These are phyloP conservation scores for Scaptomyza montana DNA, from an alignment of 1,140 invertebrate species.

Conservation along the genomic window DNA sequence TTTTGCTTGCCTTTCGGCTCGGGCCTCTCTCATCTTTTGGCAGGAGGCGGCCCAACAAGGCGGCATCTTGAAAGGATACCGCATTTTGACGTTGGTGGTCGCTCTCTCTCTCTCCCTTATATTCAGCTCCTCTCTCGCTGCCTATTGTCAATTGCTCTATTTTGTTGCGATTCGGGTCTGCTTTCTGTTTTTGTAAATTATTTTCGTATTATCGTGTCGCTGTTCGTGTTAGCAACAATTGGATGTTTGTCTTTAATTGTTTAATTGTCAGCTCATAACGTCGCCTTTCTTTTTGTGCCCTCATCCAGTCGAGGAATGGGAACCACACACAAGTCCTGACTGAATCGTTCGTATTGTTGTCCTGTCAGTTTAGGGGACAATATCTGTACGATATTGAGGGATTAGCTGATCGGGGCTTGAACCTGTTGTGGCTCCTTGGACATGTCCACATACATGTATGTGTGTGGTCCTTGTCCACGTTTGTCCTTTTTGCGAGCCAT, in stretches of 20 bases:
- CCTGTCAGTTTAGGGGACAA: conserved; percentile 63
- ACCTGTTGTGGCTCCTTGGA: conserved; percentile 51
- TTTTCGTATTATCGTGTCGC: conserved; percentile 77
- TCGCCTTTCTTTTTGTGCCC: conserved; percentile 43
- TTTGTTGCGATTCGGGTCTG: conserved; percentile 57
- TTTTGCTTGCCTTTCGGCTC: conserved; percentile 46
- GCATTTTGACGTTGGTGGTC: conserved; percentile 64
- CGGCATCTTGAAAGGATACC: conserved; percentile 62
- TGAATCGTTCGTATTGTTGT: conserved; percentile 52
- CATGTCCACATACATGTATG: conserved; percentile 32
- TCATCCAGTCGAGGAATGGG: conserved; percentile 20
- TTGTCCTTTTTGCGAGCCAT: conserved; percentile 5
- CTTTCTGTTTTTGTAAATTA: conserved; percentile 59
- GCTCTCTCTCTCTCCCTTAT: conserved; percentile 25
- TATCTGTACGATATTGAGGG: conserved; percentile 54
- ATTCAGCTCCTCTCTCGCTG: conserved; percentile 61
- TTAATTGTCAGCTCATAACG: conserved; percentile 74
- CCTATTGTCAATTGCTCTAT: conserved; percentile 81
- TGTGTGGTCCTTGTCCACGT: conserved; percentile 68
- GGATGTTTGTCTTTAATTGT: conserved; percentile 75
- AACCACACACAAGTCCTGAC: conserved; percentile 20
- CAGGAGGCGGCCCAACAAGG: conserved; percentile 57
- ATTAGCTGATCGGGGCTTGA: conserved; percentile 57
- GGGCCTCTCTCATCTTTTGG: conserved; percentile 48
- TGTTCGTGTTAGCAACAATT: conserved; percentile 46